These are phyloP conservation scores for Lottia gigantea DNA, from an alignment of 2,888 invertebrate species.

Conservation along the genomic window DNA sequence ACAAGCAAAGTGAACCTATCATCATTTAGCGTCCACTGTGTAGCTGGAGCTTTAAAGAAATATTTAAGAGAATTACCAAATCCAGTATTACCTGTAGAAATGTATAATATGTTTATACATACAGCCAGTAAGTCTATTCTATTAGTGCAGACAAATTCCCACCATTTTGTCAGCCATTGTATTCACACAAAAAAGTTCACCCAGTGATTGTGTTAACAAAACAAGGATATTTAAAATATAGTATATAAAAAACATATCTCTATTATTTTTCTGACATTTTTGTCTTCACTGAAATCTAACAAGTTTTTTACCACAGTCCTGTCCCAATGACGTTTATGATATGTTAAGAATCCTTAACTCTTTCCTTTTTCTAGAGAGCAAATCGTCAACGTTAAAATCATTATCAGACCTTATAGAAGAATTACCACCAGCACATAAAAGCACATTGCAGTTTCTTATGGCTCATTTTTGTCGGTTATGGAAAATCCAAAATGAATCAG, in stretches of 20 bases:
- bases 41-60: slow-evolving; percentile 73
- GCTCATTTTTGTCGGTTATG: slow-evolving; percentile 80
- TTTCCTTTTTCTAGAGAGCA: slow-evolving; percentile 17
- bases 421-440: slow-evolving; percentile 76
- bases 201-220: too few relatives aligned
- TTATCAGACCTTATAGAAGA: slow-evolving; percentile 49
- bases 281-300: too few relatives aligned
- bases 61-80: slow-evolving; percentile 81
- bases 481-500: slow-evolving; percentile 76
- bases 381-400: slow-evolving; percentile 32
- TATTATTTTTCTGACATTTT: too few relatives aligned
- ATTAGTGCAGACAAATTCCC: too few relatives aligned
- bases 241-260: too few relatives aligned
- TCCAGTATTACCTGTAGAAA: slow-evolving; percentile 80
- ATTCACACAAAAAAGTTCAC: too few relatives aligned
- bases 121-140: slow-evolving; percentile 65
- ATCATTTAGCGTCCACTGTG: slow-evolving; percentile 54
- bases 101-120: slow-evolving; percentile 78
- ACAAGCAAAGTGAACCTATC: slow-evolving; percentile 52
- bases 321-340: too few relatives aligned
- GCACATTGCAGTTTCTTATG: slow-evolving; percentile 76
- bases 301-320: too few relatives aligned
- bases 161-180: too few relatives aligned
- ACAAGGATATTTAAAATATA: too few relatives aligned
- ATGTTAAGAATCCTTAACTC: background rate